phyloP scores from a whole-genome alignment of 2,797 vertebrate species.

The Pogoniulus pusillus region DNA sequence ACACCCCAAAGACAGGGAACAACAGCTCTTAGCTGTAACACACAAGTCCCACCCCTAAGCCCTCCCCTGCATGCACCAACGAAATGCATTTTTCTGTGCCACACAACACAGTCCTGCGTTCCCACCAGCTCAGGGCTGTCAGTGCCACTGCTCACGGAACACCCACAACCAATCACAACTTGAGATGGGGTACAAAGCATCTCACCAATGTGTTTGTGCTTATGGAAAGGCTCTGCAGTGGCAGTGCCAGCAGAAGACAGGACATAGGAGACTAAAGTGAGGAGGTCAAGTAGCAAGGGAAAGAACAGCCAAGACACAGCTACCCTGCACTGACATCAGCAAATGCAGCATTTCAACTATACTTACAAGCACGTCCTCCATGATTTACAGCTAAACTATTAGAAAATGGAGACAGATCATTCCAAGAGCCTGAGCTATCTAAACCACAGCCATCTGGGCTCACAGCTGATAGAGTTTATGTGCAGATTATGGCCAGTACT shows the following conservation, averaged over 20 bases:
- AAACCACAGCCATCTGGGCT: background rate
- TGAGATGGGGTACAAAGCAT: background rate
- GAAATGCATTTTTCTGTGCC: background rate
- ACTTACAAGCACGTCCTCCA: background rate
- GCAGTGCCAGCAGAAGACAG: background rate
- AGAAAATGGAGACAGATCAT: background rate
- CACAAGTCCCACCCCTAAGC: background rate
- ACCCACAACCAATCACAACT: background rate
- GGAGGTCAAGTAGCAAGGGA: background rate
- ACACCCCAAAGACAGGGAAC: background rate
- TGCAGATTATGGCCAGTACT: too few relatives aligned
- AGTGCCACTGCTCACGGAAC: background rate
- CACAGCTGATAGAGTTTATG: too few relatives aligned
- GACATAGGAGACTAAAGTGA: background rate
- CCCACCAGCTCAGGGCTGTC: background rate
- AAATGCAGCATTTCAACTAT: background rate
- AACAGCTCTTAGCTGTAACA: background rate
- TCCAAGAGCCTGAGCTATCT: background rate
- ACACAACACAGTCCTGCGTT: background rate
- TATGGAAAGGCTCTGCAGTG: background rate
- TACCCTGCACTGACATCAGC: background rate
- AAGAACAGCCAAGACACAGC: background rate
- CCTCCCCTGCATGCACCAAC: background rate
- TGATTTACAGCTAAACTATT: background rate
- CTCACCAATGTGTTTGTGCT: background rate